These are phyloP conservation scores for Apocrypta bakeri DNA, from an alignment of 1,140 invertebrate genomes.

Conservation along the genomic window DNA sequence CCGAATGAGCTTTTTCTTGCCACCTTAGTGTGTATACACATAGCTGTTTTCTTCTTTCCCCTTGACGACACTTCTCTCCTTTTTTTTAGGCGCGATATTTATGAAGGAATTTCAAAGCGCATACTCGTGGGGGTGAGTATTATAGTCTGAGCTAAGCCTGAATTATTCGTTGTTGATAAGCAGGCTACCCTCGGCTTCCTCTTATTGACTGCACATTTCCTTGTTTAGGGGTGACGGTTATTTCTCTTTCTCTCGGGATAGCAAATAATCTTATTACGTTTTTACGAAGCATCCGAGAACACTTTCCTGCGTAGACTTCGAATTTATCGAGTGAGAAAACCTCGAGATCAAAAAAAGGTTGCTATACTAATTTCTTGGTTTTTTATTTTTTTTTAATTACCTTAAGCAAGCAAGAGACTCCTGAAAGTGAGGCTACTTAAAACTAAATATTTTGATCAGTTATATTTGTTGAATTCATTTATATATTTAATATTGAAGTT, in stretches of 20 bases:
- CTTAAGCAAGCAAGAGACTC: too few relatives aligned
- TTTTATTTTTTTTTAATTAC: too few relatives aligned
- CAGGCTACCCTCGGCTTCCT: not conserved
- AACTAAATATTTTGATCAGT: too few relatives aligned
- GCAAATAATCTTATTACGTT: too few relatives aligned
- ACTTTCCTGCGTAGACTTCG: not conserved
- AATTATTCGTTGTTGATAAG: slow-evolving; percentile 8
- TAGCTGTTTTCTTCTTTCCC: not conserved
- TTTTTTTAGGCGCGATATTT: not conserved
- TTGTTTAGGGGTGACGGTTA: not conserved
- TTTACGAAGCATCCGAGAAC: too few relatives aligned
- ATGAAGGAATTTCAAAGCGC: slow-evolving; percentile 32
- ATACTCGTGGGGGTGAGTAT: not conserved
- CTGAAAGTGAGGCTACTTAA: too few relatives aligned
- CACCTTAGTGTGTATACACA: not conserved
- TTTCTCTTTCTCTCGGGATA: not conserved
- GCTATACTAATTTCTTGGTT: too few relatives aligned
- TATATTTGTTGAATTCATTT: too few relatives aligned
- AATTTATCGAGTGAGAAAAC: not conserved
- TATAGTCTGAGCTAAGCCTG: not conserved
- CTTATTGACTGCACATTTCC: not conserved
- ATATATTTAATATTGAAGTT: too few relatives aligned
- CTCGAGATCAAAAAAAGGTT: not conserved
- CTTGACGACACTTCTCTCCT: not conserved
- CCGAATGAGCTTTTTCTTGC: slow-evolving; percentile 35